A percentile compares a stretch with the other conserved stretches of the same genome.
phyloP scores from a whole-genome alignment of 2,888 invertebrate genomes.

The Omphaloscelis lunosa region DNA sequence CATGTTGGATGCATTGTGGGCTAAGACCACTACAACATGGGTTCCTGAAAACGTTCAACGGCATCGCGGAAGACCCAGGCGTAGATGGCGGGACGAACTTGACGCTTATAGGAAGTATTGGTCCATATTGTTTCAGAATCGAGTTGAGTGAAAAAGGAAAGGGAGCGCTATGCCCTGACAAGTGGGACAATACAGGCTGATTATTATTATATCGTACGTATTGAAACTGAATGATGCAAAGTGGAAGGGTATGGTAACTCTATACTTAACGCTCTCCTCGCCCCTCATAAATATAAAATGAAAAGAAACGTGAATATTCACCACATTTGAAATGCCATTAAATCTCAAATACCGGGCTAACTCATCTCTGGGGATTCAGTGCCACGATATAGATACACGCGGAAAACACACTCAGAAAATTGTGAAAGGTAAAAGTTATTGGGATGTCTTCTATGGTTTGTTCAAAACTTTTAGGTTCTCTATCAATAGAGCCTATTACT shows the following conservation, averaged over 20 bases:
- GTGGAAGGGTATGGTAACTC: background rate
- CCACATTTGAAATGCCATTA: conserved; percentile 53
- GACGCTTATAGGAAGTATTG: no score
- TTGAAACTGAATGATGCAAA: no score
- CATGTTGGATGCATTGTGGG: no score
- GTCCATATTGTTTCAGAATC: no score
- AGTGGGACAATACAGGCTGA: no score
- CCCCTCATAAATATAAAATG: conserved; percentile 35
- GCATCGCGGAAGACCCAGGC: no score
- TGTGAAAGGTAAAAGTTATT: background rate
- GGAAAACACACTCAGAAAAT: background rate
- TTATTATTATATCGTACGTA: no score
- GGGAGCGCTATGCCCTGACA: no score
- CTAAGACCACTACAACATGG: no score
- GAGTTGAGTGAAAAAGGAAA: no score
- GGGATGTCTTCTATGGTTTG: background rate
- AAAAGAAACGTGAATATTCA: conserved; percentile 36
- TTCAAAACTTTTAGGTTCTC: background rate
- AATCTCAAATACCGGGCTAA: conserved; percentile 39
- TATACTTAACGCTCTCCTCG: background rate
- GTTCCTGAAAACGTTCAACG: no score
- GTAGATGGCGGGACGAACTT: no score
- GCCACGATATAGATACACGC: background rate
- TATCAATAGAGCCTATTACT: background rate
- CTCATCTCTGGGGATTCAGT: conserved; percentile 29